Conservation (phyloP, 2,797 vertebrate genomes). For the Holocentrus rufus region DNA sequence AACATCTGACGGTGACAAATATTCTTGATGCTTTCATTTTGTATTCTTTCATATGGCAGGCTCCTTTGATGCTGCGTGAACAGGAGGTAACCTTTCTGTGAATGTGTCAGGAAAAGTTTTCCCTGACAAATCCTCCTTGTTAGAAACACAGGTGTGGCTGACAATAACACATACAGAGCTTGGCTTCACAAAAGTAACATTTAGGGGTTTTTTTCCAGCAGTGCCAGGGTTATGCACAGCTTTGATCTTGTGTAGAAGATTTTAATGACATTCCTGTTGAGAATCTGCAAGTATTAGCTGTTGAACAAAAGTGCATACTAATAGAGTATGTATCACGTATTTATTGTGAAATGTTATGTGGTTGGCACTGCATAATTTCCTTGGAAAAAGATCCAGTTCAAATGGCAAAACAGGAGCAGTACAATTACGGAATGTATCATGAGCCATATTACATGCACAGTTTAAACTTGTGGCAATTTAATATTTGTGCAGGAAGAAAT, state of each 20-base stretch:
- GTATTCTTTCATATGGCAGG: conserved; percentile 42
- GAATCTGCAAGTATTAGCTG: not conserved
- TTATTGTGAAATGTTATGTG: not conserved
- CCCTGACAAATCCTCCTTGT: conserved; percentile 52
- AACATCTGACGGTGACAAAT: conserved; percentile 60
- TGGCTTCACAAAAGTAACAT: conserved; percentile 23
- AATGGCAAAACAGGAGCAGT: not conserved
- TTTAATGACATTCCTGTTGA: conserved; percentile 5
- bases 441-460: no score
- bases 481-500: no score
- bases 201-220: conserved; percentile 19
- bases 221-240: not conserved
- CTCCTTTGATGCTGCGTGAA: conserved; percentile 57
- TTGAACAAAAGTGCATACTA: conserved; percentile 16
- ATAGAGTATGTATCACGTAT: not conserved
- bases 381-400: not conserved
- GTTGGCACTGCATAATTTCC: not conserved
- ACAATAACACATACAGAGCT: conserved; percentile 28
- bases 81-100: conserved; percentile 41
- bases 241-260: conserved; percentile 42
- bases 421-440: no score
- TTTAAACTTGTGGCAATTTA: no score
- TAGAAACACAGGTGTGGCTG: conserved; percentile 43
- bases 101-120: conserved; percentile 41
- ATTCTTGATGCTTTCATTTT: conserved; percentile 55